Percentiles rank a stretch among this genome's conserved stretches.
These are phyloP conservation scores for Lithophane semibrunnea DNA, from an alignment of 2,888 invertebrate genomes.

Conservation along the genomic window DNA sequence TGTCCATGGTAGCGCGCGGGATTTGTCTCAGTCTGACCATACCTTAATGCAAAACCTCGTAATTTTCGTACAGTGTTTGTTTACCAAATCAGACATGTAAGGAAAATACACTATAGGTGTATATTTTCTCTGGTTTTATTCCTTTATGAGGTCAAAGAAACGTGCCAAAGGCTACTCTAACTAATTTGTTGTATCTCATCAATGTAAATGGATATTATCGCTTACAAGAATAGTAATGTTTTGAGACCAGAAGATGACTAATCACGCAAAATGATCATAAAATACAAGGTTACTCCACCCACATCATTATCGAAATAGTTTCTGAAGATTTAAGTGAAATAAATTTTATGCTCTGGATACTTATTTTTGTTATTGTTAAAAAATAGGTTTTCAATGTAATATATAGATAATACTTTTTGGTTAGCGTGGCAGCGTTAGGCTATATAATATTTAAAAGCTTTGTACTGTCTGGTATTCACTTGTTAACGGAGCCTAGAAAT, in stretches of 20 bases:
- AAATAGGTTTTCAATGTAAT: too few species aligned
- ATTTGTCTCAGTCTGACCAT: background rate
- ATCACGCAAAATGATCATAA: conserved; percentile 18
- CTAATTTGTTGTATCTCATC: conserved; percentile 49
- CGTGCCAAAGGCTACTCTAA: conserved; percentile 18
- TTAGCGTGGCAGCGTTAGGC: too few species aligned
- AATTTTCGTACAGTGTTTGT: background rate
- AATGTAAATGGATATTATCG: conserved; percentile 43
- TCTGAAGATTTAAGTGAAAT: background rate
- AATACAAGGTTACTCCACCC: background rate
- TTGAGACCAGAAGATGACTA: background rate
- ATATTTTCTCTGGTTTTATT: conserved; percentile 22
- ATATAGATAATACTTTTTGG: too few species aligned
- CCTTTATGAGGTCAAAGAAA: conserved; percentile 33
- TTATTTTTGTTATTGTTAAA: too few species aligned
- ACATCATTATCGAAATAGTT: conserved; percentile 15
- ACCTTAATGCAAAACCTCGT: background rate
- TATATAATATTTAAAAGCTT: too few species aligned
- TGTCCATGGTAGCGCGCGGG: background rate
- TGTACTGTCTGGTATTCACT: too few species aligned
- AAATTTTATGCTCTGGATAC: background rate
- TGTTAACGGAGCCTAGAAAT: too few species aligned
- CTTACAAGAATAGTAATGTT: background rate
- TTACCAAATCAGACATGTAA: background rate
- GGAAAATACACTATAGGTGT: background rate